phyloP scores from a whole-genome alignment of 2,888 invertebrate genomes.

The Dasypogon diadema region DNA sequence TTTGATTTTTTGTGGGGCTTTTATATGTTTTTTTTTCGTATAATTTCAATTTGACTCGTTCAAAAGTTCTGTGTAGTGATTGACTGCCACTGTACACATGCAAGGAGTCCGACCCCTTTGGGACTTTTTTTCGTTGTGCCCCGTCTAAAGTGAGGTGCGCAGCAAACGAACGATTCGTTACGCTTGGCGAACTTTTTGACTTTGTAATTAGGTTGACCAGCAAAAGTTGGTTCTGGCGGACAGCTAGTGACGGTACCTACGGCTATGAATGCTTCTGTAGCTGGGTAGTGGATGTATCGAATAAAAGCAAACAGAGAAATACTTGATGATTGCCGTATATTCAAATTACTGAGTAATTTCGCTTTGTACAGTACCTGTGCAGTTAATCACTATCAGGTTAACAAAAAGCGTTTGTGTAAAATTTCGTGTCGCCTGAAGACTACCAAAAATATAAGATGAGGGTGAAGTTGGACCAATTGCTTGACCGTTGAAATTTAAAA shows the following conservation, averaged over 20 bases:
- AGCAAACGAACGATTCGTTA: constrained; percentile 55
- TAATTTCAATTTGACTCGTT: constrained; percentile 23
- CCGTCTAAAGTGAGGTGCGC: constrained; percentile 20
- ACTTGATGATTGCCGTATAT: not conserved
- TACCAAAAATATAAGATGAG: not conserved
- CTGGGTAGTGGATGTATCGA: not conserved
- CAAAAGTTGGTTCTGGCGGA: not conserved
- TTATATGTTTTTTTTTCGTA: constrained; percentile 28
- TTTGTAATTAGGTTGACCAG: constrained; percentile 56
- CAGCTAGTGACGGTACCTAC: not conserved
- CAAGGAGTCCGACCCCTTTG: constrained; percentile 21
- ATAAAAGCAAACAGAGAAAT: not conserved
- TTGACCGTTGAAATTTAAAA: not conserved
- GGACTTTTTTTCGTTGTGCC: constrained; percentile 8
- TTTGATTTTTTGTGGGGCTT: not conserved
- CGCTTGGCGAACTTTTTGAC: constrained; percentile 56
- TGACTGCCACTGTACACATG: constrained; percentile 14
- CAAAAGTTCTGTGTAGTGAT: not conserved
- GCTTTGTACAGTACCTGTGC: not conserved
- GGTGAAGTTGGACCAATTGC: not conserved
- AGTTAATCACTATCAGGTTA: not conserved
- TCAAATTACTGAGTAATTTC: constrained; percentile 2
- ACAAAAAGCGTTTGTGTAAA: not conserved
- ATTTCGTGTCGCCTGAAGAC: not conserved
- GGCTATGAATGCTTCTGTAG: not conserved